Evolutionary conservation across 2,888 invertebrate species (phyloP), one percentile per base, ranked within the genome.

Genomic region (Drosophila fulvimacula): DNA sequence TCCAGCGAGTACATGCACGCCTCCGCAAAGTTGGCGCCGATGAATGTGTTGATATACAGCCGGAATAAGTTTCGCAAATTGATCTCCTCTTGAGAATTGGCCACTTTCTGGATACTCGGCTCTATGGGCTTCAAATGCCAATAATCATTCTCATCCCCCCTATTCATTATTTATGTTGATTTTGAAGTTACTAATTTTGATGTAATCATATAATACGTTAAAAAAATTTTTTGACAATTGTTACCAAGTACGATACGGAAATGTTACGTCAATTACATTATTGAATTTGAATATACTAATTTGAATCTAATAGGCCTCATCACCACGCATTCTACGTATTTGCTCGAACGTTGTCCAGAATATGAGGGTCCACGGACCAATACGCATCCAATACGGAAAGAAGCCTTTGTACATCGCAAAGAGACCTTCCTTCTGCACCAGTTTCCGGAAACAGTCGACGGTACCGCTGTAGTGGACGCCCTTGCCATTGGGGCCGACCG

Each of bases 401-500:
- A 79, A 74, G 0, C 79, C 81, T 19, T 73, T 79, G 39, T 79
- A 79, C 72, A 81, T 70, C 1, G 67, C 73, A 0, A 65, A 2
- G 0, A 65, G 15, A 0, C 81, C 79, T 44, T 79, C 79, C 2
- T 70, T 44, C 5, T 11, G 51, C 0, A 76, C 36, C 15, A 74
- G 57, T 11, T 69, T 72, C 1, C 5, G 27, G 3, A 74, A 56
- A 4, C 81, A 79, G 13, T 81, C 79, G 0, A 69, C 24, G 1
- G 65, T 53, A 9, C 69, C 49, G 19, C 58, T 74, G n/a, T 79
- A 81, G 32, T 72, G 76, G 15, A 70, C 5, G 2, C 76, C 79
- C 2, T 51, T 49, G 3, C 79, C 81, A 1, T 36, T 41, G 0
- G 65, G 56, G 27, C 69, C 79, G 0, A 58, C 95, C 1, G 96